Conservation (phyloP, 2,113 vertebrate species). For the Jaculus jaculus region DNA sequence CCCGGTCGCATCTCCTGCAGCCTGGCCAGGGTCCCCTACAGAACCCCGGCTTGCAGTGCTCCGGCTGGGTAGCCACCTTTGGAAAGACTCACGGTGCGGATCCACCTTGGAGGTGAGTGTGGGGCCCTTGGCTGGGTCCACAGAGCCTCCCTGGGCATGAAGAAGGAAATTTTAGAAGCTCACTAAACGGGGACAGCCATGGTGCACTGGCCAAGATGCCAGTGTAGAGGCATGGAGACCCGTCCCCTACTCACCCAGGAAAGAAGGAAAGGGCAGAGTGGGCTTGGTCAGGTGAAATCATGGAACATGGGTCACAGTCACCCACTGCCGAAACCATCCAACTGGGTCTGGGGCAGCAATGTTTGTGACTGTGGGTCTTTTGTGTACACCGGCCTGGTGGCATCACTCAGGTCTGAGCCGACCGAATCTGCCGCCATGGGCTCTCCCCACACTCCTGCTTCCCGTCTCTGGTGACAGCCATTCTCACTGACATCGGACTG, state of each 20-base stretch:
- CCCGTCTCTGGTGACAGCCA: background rate
- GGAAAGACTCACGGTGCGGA: background rate
- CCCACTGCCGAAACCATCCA: background rate
- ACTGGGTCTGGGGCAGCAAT: accelerated
- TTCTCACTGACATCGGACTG: accelerated
- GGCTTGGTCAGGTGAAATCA: accelerated
- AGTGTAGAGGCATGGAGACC: accelerated
- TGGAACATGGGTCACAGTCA: background rate
- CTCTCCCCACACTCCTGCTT: background rate
- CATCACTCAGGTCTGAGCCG: accelerated
- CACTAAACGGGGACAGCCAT: background rate
- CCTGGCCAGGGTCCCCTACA: background rate
- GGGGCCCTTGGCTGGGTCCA: background rate
- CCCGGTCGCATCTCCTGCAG: background rate
- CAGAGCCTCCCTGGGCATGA: background rate
- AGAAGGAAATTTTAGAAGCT: background rate
- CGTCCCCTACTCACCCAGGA: background rate
- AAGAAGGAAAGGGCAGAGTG: background rate
- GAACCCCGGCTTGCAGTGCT: background rate
- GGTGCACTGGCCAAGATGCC: accelerated
- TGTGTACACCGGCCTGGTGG: background rate
- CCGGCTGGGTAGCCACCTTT: background rate
- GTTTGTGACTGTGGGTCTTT: background rate
- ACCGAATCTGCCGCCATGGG: accelerated
- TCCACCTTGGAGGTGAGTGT: accelerated